Percentiles rank a stretch among this genome's conserved stretches.
Evolutionary conservation across 2,113 vertebrate genomes (phyloP).

Genomic region (Setophaga petechia): DNA sequence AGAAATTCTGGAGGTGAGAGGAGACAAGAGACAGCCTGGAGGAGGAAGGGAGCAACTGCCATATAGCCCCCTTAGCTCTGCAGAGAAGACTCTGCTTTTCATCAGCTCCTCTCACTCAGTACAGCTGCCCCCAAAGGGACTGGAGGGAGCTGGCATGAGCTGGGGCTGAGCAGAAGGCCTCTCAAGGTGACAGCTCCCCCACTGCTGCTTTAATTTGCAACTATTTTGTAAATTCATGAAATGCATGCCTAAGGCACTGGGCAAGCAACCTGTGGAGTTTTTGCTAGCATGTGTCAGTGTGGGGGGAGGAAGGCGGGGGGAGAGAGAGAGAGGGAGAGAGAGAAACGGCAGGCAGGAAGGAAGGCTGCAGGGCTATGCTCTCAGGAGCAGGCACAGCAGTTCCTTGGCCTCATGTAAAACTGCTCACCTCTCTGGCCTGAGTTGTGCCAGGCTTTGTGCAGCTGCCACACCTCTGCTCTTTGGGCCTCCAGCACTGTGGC

Average conservation of each 20-base stretch:
- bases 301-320: neutral
- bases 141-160: neutral
- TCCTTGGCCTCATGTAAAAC: neutral
- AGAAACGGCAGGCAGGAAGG: neutral
- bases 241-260: neutral
- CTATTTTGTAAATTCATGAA: too few relatives aligned
- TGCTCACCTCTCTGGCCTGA: fast-evolving
- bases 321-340: neutral
- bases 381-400: neutral
- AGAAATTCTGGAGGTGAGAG: neutral
- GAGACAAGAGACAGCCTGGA: neutral
- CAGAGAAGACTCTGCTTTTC: neutral
- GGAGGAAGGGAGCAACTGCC: neutral
- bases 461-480: neutral
- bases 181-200: neutral
- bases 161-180: neutral
- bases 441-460: neutral
- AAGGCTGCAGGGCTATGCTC: neutral
- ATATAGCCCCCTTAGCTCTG: fast-evolving
- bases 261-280: neutral
- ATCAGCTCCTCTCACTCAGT: neutral
- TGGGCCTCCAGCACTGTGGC: neutral
- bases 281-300: neutral
- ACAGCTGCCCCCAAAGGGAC: neutral
- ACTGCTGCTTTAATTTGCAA: too few relatives aligned